Percentiles rank a stretch among this genome's conserved stretches.
Conservation (phyloP, 2,113 vertebrate genomes). For the Labrus mixtus region DNA sequence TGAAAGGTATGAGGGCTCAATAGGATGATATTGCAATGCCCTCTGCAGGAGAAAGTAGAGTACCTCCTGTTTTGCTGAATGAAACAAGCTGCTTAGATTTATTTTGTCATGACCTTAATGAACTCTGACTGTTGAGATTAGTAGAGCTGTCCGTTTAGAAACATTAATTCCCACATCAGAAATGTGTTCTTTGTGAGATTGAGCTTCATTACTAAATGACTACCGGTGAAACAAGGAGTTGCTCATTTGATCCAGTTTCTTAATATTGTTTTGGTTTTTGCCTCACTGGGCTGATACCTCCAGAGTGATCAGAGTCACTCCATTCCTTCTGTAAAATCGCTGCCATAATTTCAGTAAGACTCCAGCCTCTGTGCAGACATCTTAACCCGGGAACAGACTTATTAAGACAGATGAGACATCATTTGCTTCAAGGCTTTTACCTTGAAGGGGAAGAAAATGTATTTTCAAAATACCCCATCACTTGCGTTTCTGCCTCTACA, state of each 20-base stretch:
- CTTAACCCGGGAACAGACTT: constrained; percentile 23
- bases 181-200: not conserved
- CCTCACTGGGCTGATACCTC: not conserved
- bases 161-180: not conserved
- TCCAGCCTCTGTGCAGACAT: constrained; percentile 5
- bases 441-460: constrained; percentile 31
- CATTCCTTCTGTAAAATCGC: not conserved
- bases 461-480: constrained; percentile 53
- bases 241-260: not conserved
- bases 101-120: not conserved
- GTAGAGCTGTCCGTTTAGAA: not conserved
- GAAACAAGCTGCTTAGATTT: not conserved
- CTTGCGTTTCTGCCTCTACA: constrained; percentile 30
- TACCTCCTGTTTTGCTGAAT: not conserved
- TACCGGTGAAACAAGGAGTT: not conserved
- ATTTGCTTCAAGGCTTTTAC: constrained; percentile 56
- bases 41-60: constrained; percentile 53
- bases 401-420: constrained; percentile 37
- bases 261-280: constrained; percentile 18
- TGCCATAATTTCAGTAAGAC: constrained; percentile 10
- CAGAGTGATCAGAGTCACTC: constrained; percentile 11
- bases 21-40: constrained; percentile 53
- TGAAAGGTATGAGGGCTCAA: not conserved
- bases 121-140: not conserved
- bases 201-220: not conserved